phyloP scores from a whole-genome alignment of 23 tunicate genomes.

The Styela clava region DNA sequence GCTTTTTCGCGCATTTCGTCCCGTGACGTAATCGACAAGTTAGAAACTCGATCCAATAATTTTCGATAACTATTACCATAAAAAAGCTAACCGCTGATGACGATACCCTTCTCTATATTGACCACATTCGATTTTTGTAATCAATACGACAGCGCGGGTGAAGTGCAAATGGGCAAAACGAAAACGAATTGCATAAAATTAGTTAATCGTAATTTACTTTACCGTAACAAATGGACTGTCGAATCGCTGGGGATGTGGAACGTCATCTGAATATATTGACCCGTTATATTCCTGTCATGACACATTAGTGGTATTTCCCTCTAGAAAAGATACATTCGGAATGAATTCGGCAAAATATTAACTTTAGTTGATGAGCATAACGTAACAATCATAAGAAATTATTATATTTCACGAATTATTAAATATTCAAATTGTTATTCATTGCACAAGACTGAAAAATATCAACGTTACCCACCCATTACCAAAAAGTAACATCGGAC shows the following conservation, averaged over 20 bases:
- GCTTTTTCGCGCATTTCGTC: conserved; percentile 32
- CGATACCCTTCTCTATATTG: not conserved
- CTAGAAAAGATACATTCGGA: no score
- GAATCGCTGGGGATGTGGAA: not conserved
- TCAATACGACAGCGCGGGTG: conserved; percentile 5
- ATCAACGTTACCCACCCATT: no score
- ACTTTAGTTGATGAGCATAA: no score
- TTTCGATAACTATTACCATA: conserved; percentile 17
- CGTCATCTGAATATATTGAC: no score
- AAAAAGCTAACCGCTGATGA: not conserved
- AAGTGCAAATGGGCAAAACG: not conserved
- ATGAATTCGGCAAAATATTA: no score
- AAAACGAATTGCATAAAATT: not conserved
- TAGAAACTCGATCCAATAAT: not conserved
- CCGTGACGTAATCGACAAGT: conserved; percentile 27
- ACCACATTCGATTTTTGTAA: conserved; percentile 6
- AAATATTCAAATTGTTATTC: no score
- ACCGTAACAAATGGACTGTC: not conserved
- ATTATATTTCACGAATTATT: no score
- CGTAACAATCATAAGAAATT: no score
- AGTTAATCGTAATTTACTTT: not conserved
- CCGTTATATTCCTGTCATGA: no score
- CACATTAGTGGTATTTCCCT: no score
- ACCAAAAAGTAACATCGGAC: no score
- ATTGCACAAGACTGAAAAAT: no score